Evolutionary conservation across 1,140 invertebrate genomes (phyloP), one percentile per base, ranked within the genome.

Genomic region (Macrocentrus cingulum): DNA sequence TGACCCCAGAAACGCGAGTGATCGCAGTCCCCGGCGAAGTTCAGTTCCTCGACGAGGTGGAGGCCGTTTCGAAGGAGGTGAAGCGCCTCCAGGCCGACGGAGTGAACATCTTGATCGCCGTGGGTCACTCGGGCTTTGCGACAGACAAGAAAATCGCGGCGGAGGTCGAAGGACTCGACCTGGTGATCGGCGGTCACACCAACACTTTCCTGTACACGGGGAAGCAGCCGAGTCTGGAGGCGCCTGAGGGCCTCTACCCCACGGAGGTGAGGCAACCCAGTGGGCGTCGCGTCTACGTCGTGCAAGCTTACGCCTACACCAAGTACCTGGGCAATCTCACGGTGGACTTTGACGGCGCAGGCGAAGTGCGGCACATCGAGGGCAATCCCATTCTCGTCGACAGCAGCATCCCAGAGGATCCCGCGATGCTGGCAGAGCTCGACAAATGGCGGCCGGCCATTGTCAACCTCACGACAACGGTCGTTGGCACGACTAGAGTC

Each of bases 241-340:
- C 77, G 19, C 82, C 87, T 0, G 82, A 86, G 55, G 91, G 87
- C 1, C 74, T 83, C 0, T 97, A 96, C 80, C 94, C 94, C 0
- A 87, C 84, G 0, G 71, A 89, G 22, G 83, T 95, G 0, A 81
- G 76, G 1, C 90, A 94, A 72, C 22, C 70, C 0, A 87, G 81
- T 44, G 89, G 90, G 0, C 86, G 86, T 67, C 81, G 83, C 55
- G 90, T 90, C 1, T 88, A 92, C 0, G 91, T 94, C 2, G 92
- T 96, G 0, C 94, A 97, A 76, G 92, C 92, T 1, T 96, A 91
- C 67, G 90, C 91, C 0, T 94, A 90, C 68, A 95, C 92, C 0
- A 96, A 97, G 79, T 97, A 96, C 74, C 74, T 97, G 18, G 94
- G 94, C 0, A 84, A 87, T 67, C 71, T 97, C 2, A 83, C 86